A percentile compares a stretch with the other conserved stretches of the same genome.
Evolutionary conservation across 2,797 vertebrate genomes (phyloP).

Genomic region (Sus cebifrons): DNA sequence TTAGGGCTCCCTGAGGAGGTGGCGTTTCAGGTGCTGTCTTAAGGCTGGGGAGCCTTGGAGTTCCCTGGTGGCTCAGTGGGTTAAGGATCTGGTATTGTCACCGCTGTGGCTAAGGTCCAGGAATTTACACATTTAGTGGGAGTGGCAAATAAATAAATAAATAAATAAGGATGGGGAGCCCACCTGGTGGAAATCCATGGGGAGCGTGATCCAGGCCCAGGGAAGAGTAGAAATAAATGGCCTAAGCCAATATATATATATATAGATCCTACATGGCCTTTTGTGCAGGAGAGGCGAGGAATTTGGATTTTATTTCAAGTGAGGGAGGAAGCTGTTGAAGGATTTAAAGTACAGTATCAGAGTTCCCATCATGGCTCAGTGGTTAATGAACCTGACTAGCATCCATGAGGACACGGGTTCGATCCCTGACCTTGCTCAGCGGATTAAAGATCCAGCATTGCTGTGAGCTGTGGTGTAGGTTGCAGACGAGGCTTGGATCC

Average conservation of each 20-base stretch:
- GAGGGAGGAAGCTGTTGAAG: background rate
- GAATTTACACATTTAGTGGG: no score
- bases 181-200: background rate
- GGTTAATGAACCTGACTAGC: no score
- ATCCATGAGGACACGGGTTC: no score
- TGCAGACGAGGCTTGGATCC: no score
- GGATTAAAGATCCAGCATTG: no score
- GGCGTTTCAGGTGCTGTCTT: background rate
- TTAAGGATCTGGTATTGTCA: no score
- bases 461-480: no score
- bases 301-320: background rate
- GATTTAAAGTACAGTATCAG: background rate
- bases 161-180: background rate
- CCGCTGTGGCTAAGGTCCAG: no score
- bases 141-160: no score
- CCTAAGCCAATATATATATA: background rate
- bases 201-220: background rate
- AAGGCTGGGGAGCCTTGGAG: background rate
- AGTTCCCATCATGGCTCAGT: no score
- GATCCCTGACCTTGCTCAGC: no score
- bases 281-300: background rate
- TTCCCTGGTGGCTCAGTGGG: background rate
- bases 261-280: background rate
- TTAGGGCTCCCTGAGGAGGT: background rate
- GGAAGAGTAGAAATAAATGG: background rate